These are phyloP conservation scores for Threskiornis aethiopicus DNA, from an alignment of 2,797 vertebrate genomes.

Conservation along the genomic window DNA sequence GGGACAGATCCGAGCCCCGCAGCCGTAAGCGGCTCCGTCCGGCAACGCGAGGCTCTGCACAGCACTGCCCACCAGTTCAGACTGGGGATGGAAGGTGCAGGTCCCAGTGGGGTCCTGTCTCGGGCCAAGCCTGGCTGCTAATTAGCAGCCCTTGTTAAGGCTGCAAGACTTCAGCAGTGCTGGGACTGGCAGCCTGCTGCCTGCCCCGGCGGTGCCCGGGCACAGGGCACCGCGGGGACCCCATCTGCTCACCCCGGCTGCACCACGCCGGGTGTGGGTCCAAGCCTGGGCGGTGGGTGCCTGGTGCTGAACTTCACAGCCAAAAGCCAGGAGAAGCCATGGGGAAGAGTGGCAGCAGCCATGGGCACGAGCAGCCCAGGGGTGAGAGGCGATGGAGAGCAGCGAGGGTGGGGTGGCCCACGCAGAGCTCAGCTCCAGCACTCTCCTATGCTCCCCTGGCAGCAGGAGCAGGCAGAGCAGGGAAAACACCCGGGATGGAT, in stretches of 20 bases:
- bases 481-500: neutral
- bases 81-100: neutral
- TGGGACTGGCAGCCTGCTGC: neutral
- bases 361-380: neutral
- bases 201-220: neutral
- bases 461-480: neutral
- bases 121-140: neutral
- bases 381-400: neutral
- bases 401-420: neutral
- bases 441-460: neutral
- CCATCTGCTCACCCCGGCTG: neutral
- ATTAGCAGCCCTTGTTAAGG: neutral
- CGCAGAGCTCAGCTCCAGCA: neutral
- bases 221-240: fast-evolving
- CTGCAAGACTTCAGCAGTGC: neutral
- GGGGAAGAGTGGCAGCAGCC: neutral
- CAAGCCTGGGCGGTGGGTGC: neutral
- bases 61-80: neutral
- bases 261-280: fast-evolving
- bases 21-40: fast-evolving
- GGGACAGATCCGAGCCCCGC: neutral
- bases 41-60: neutral
- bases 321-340: neutral
- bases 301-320: neutral
- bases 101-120: neutral